Conservation (phyloP, 2,888 invertebrate species). For the Rhaphigaster nebulosa region DNA sequence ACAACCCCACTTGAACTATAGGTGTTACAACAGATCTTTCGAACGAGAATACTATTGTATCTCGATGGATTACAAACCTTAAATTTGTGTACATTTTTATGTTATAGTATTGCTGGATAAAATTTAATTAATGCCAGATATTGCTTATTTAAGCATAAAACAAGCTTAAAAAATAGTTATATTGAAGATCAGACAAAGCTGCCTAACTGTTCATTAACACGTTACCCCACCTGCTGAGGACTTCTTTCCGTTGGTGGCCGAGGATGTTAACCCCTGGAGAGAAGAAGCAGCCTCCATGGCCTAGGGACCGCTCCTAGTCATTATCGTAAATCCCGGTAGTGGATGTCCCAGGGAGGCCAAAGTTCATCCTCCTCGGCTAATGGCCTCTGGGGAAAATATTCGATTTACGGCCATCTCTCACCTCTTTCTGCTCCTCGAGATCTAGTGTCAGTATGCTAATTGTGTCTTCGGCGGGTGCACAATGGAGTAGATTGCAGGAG, state of each 20-base stretch:
- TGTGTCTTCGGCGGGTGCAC: not conserved
- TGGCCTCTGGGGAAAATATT: not conserved
- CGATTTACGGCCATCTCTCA: slow-evolving; percentile 22
- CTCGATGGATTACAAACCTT: too few relatives aligned
- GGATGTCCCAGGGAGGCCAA: slow-evolving; percentile 17
- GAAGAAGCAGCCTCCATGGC: not conserved
- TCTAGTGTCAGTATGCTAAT: not conserved
- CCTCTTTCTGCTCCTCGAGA: not conserved
- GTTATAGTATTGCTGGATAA: too few relatives aligned
- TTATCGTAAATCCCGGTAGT: slow-evolving; percentile 49
- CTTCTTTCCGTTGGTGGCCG: slow-evolving; percentile 20
- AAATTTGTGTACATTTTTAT: too few relatives aligned
- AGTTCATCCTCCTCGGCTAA: slow-evolving; percentile 35
- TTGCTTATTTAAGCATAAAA: not conserved
- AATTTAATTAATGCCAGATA: too few relatives aligned
- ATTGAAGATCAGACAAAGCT: not conserved
- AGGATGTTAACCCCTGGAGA: slow-evolving; percentile 39
- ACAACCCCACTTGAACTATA: too few relatives aligned
- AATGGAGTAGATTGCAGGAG: not conserved
- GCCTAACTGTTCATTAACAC: not conserved
- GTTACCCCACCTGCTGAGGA: not conserved
- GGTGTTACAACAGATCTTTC: too few relatives aligned
- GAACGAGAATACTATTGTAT: too few relatives aligned
- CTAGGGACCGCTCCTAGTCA: slow-evolving; percentile 15
- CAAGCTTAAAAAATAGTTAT: not conserved